Base-by-base conservation (phyloP, 2,113 vertebrate species). In the Agapornis roseicollis region DNA sequence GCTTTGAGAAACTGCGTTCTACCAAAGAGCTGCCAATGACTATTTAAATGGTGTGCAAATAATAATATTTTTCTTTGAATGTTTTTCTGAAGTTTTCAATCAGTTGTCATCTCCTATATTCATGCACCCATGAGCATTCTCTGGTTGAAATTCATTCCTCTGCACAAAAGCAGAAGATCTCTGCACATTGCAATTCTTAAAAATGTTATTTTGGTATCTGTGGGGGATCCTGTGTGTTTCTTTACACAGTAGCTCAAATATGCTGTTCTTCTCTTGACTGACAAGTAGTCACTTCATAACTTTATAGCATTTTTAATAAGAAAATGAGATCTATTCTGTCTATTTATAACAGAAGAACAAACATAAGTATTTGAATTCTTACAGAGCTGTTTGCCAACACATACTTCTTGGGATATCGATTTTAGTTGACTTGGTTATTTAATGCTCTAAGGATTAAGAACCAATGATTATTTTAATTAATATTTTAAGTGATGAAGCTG, bases 1-100 rank as follows among this genome's bases (percentile, higher is more conserved):
- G 49, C 76, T 94, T 35, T 87, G 33, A 93, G 97, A 96, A 93
- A 74, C 55, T 70, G 9, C 18, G n/a, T 74, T 37, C 63, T 73
- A 94, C 46, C 24, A 88, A 78, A 88, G 64, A 76, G 37, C 55
- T 94, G 27, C 47, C 39, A 33, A 28, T 37, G 33, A 73, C 64
- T 53, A 9, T 82, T 73, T 58, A 73, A 87, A 82, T 70, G 20
- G 35, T 84, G 25, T 22, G 15, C 5, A 77, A 49, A 55, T 56
- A 42, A 49, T 42, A 12, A 28, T 33, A 1, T 31, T 53, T 42
- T 49, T 55, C 17, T 65, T 83, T 24, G 17, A 74, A 55, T 44
- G 20, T 2, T 80, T 60, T 65, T 53, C 39, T 83, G 35, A 76
- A 55, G 37, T 61, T 70, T 76, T 55, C 52, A 55, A 42, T 19